A percentile compares a stretch with the other conserved stretches of the same genome.
Conservation (phyloP, 23 tunicate species). For the Trididemnum nubilum region DNA sequence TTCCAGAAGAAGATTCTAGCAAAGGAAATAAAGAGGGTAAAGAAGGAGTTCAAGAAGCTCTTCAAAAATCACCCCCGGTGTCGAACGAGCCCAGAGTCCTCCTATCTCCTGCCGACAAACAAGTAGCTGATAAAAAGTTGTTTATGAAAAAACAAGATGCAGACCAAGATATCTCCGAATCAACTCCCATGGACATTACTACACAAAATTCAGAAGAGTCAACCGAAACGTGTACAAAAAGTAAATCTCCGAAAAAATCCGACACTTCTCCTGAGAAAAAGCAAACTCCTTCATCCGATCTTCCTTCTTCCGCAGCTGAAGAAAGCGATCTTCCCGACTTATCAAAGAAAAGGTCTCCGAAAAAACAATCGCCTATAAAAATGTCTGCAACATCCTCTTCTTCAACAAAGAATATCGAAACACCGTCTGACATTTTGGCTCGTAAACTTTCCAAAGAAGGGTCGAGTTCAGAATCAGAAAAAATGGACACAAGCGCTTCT, state of each 20-base stretch:
- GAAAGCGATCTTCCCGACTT: background rate
- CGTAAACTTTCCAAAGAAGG: slow-evolving; percentile 32
- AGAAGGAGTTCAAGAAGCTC: background rate
- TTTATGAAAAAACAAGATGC: slow-evolving; percentile 11
- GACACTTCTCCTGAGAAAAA: background rate
- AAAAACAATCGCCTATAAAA: background rate
- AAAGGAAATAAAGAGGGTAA: background rate
- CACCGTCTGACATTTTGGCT: slow-evolving; percentile 64
- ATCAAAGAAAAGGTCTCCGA: slow-evolving; percentile 9
- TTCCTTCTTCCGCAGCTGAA: background rate
- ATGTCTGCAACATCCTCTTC: background rate
- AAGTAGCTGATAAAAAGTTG: slow-evolving; percentile 38
- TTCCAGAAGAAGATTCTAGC: background rate
- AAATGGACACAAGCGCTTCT: background rate
- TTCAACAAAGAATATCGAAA: background rate
- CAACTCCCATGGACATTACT: background rate
- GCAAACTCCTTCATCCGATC: background rate
- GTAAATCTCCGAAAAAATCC: background rate
- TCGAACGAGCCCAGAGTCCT: slow-evolving; percentile 43
- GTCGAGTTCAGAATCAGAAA: background rate
- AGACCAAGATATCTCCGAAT: background rate
- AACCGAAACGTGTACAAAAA: background rate
- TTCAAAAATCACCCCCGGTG: background rate
- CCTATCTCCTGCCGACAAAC: slow-evolving; percentile 60
- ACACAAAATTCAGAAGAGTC: background rate